Base-by-base conservation (phyloP, 2,797 vertebrate genomes). In the Salmo trutta region DNA sequence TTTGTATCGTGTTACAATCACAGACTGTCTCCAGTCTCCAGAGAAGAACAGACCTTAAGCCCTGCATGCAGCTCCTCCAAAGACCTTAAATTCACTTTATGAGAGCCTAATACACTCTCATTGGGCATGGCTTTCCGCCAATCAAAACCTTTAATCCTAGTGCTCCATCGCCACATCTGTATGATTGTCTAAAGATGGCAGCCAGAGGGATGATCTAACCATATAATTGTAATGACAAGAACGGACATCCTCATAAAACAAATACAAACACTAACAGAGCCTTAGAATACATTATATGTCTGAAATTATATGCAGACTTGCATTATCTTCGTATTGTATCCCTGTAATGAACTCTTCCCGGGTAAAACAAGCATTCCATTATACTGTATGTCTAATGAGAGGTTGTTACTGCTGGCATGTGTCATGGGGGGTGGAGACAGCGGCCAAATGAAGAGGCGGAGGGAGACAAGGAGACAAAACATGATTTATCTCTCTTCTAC, bases 331-430 rank as follows among this genome's bases (percentile, higher is more conserved):
- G 4, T 51, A 70, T 19, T 69, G 31, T n/a, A 16, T 19, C 67
- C 31, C 24, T 66, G 24, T 4, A 12, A 4, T 24, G 27, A 54
- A 16, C 66, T 75, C 47, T 81, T 84, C 79, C 83, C 83, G 75
- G 83, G 65, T 19, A 69, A 83, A 79, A 52, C 41, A 77, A 51
- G 51, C 41, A 73, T 88, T 89, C 74, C 86, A 77, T 90, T 88
- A 81, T 73, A 66, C 78, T 74, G 75, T 77, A 24, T 64, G 19
- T 64, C n/a, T 89, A 88, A 92, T 89, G 86, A 91, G 84, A 81
- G 80, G 80, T 65, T 76, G 71, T 77, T 74, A 15, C 82, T 77
- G 82, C 75, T 14, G 75, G 74, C 78, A 78, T 74, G 74, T 82
- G 86, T 82, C 41, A 65, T n/a, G 47, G 77, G 77, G 81, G 79